A percentile compares a stretch with the other conserved stretches of the same genome.
Conservation (phyloP, 1,140 invertebrate species). For the Tenebrio molitor region DNA sequence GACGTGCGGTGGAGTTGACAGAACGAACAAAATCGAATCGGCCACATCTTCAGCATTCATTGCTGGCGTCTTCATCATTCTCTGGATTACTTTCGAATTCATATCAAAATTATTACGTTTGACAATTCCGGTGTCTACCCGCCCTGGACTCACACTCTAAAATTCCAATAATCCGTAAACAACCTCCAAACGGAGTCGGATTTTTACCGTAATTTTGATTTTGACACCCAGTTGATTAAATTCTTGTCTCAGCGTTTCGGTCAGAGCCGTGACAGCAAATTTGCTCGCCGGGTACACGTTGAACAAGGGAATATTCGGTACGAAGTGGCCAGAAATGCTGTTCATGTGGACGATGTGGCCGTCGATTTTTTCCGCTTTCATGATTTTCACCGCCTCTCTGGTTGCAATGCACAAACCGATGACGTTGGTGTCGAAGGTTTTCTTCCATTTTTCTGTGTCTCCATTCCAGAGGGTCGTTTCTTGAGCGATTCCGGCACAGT, state of each 20-base stretch:
- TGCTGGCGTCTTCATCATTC: slow-evolving; percentile 61
- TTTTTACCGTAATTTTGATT: slow-evolving; percentile 67
- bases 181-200: no score
- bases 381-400: no score
- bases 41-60: slow-evolving; percentile 69
- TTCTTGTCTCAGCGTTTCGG: slow-evolving; percentile 71
- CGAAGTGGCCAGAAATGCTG: slow-evolving; percentile 52
- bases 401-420: no score
- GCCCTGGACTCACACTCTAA: slow-evolving; percentile 73
- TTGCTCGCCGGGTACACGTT: slow-evolving; percentile 74
- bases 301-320: slow-evolving; percentile 56
- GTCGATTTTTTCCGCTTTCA: no score
- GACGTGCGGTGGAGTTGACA: slow-evolving; percentile 72
- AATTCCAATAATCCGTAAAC: not conserved
- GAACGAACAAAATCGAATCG: slow-evolving; percentile 71
- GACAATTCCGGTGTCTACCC: slow-evolving; percentile 72
- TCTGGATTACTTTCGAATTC: slow-evolving; percentile 53
- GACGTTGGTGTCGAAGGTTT: no score
- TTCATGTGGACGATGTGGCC: slow-evolving; percentile 47
- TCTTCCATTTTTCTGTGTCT: slow-evolving; percentile 10
- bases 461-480: slow-evolving; percentile 58
- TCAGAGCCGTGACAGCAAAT: slow-evolving; percentile 71
- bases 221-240: slow-evolving; percentile 65
- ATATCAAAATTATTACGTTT: slow-evolving; percentile 19
- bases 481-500: slow-evolving; percentile 76